Conservation (phyloP, 2,113 vertebrate genomes). For the Monopterus albus region DNA sequence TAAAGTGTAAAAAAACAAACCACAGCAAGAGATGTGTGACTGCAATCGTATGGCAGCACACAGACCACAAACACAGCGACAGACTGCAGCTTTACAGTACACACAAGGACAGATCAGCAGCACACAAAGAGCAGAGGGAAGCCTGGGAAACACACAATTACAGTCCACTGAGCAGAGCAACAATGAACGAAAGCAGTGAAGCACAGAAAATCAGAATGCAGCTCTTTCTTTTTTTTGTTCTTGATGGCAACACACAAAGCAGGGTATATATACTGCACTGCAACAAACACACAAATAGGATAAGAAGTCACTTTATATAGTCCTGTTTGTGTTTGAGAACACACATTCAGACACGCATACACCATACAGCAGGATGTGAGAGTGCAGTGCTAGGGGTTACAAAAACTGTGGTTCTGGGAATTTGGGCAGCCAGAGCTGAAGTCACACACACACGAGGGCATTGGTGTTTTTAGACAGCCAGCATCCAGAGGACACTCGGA, state of each 20-base stretch:
- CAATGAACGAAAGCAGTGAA: conserved; percentile 57
- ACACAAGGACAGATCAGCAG: conserved; percentile 46
- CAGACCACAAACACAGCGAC: conserved; percentile 53
- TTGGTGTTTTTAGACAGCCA: conserved; percentile 46
- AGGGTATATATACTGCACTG: conserved; percentile 70
- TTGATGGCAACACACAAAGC: conserved; percentile 57
- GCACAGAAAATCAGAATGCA: conserved; percentile 50
- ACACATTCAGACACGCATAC: conserved; percentile 15
- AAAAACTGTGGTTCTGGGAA: conserved; percentile 43
- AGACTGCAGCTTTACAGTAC: conserved; percentile 43
- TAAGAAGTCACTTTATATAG: conserved; percentile 45
- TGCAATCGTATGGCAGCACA: conserved; percentile 43
- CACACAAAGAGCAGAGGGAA: conserved; percentile 59
- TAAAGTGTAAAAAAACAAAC: conserved; percentile 29
- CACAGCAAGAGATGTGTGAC: conserved; percentile 35
- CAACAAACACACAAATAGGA: conserved; percentile 60
- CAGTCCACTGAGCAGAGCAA: conserved; percentile 55
- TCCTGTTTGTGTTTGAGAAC: conserved; percentile 29
- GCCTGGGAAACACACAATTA: conserved; percentile 58
- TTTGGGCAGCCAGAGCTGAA: conserved; percentile 54
- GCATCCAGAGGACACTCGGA: conserved; percentile 52
- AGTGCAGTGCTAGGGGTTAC: conserved; percentile 39
- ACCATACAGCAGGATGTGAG: conserved; percentile 47
- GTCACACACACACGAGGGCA: conserved; percentile 56
- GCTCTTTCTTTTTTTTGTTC: conserved; percentile 43